Conservation (phyloP, 2,888 invertebrate species). For the Callyntrura guangdongensis region DNA sequence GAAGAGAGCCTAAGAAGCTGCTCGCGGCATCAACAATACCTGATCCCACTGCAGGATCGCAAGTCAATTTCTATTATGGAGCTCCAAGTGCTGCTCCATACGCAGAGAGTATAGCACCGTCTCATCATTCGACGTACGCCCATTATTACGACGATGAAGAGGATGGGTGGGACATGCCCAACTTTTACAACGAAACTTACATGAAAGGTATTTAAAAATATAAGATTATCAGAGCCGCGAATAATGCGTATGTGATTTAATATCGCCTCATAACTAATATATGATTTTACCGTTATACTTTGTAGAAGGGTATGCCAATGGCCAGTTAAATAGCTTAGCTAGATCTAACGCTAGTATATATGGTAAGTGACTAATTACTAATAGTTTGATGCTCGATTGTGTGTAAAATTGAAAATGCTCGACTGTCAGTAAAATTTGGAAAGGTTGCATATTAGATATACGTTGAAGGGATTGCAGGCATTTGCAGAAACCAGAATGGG, state of each 20-base stretch:
- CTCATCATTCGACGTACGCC: slow-evolving; percentile 97
- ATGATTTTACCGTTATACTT: slow-evolving; percentile 71
- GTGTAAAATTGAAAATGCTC: no score
- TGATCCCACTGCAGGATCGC: slow-evolving; percentile 94
- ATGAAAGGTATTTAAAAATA: slow-evolving; percentile 90
- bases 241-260: neutral
- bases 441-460: no score
- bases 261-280: slow-evolving; percentile 1
- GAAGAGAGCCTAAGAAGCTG: slow-evolving; percentile 96
- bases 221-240: no score
- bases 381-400: no score
- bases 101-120: slow-evolving; percentile 97
- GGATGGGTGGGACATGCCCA: slow-evolving; percentile 99
- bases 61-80: slow-evolving; percentile 98
- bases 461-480: no score
- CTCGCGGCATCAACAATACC: slow-evolving; percentile 91
- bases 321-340: slow-evolving; percentile 97
- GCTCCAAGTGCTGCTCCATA: slow-evolving; percentile 94
- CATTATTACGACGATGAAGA: slow-evolving; percentile 98
- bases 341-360: slow-evolving; percentile 97
- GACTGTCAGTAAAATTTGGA: no score
- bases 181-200: slow-evolving; percentile 98
- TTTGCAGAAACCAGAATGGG: no score
- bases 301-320: slow-evolving; percentile 92
- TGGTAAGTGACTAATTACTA: slow-evolving; percentile 69